A percentile compares a stretch with the other conserved stretches of the same genome.
These are phyloP conservation scores for Chelonoidis abingdonii DNA, from an alignment of 2,113 vertebrate genomes.

Conservation along the genomic window DNA sequence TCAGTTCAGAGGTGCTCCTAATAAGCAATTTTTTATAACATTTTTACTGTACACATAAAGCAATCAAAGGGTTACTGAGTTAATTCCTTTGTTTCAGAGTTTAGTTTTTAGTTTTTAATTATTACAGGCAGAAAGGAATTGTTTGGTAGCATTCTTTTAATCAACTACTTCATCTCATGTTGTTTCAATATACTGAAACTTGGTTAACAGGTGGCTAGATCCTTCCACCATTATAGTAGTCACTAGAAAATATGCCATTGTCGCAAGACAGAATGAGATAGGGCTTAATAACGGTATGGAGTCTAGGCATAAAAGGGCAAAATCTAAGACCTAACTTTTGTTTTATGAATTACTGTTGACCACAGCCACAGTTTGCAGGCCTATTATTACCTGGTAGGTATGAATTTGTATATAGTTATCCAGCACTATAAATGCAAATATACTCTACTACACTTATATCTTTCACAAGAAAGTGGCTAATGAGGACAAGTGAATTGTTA, in stretches of 20 bases:
- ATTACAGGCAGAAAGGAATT: accelerated
- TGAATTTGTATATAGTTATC: neutral
- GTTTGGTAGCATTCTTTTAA: neutral
- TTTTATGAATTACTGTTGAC: constrained; percentile 31
- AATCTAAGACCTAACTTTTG: constrained; percentile 31
- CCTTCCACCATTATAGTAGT: constrained; percentile 3
- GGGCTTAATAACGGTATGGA: neutral
- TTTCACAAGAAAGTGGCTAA: neutral
- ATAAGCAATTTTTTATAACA: neutral
- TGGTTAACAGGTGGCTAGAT: constrained; percentile 13
- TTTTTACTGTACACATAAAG: neutral
- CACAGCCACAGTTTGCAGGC: neutral
- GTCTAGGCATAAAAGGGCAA: neutral
- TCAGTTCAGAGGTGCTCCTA: neutral
- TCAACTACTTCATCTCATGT: neutral
- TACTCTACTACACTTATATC: neutral
- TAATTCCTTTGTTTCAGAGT: neutral
- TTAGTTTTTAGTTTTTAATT: neutral
- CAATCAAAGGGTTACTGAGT: neutral
- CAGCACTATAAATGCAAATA: neutral
- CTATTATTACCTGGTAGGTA: neutral
- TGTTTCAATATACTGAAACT: neutral
- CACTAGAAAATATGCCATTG: constrained; percentile 20
- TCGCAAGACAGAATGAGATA: constrained; percentile 41
- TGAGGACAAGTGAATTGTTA: neutral